A percentile compares a stretch with the other conserved stretches of the same genome.
Evolutionary conservation across 2,888 invertebrate species (phyloP).

Genomic region (Cloeon dipterum): DNA sequence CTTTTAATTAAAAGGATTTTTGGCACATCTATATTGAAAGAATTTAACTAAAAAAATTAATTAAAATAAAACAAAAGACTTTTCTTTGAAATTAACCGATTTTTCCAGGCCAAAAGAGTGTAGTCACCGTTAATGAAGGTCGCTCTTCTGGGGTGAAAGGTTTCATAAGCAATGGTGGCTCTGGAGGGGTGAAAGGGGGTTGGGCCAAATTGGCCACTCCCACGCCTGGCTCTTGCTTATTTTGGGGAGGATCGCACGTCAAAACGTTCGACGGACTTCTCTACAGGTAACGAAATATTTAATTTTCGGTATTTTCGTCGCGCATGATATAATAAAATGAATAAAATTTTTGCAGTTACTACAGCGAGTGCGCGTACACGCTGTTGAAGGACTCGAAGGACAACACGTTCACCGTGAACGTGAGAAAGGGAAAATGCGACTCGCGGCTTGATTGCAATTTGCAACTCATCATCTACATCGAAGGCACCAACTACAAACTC

Average conservation of each 20-base stretch:
- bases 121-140: too few species aligned
- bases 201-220: conserved; percentile 18
- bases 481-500: conserved; percentile 41
- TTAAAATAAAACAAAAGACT: too few species aligned
- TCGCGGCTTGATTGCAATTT: conserved; percentile 23
- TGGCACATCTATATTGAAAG: too few species aligned
- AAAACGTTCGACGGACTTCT: conserved; percentile 62
- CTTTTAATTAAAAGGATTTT: too few species aligned
- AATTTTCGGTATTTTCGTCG: neutral
- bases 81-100: too few species aligned
- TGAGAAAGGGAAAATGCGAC: conserved; percentile 28
- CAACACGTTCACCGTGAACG: conserved; percentile 39
- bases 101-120: too few species aligned
- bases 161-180: neutral
- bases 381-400: conserved; percentile 43
- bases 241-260: conserved; percentile 60
- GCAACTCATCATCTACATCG: conserved; percentile 38
- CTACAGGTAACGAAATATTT: neutral
- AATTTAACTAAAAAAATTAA: too few species aligned
- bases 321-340: too few species aligned
- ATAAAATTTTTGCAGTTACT: conserved; percentile 27
- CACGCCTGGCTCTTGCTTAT: conserved; percentile 44
- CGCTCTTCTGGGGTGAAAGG: neutral
- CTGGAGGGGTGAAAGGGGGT: conserved; percentile 2
- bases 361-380: conserved; percentile 52